Conservation (phyloP, 2,113 vertebrate species). For the Microcebus murinus region DNA sequence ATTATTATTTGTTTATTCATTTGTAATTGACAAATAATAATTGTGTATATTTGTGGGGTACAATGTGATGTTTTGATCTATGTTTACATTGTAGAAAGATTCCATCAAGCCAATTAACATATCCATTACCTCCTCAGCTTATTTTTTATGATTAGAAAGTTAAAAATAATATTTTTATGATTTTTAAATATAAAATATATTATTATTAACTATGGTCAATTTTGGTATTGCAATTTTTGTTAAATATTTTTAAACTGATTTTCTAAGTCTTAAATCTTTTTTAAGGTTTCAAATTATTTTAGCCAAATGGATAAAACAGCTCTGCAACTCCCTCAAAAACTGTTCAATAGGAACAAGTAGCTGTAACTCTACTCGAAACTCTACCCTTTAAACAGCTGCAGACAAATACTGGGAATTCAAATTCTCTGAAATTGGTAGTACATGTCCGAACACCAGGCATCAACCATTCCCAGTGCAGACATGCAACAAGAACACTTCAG, state of each 20-base stretch:
- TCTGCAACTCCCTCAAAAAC: background rate
- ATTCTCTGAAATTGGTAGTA: constrained; percentile 29
- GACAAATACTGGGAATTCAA: background rate
- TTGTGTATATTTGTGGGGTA: background rate
- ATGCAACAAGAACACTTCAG: fast-evolving
- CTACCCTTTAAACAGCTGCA: background rate
- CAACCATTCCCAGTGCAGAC: background rate
- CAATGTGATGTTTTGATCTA: background rate
- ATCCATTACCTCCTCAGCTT: background rate
- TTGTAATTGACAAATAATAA: background rate
- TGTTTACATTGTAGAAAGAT: background rate
- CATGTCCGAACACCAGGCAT: background rate
- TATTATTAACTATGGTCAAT: background rate
- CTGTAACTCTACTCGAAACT: background rate
- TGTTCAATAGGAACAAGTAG: background rate
- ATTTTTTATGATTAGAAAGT: background rate
- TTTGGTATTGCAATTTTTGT: background rate
- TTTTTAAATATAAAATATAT: background rate
- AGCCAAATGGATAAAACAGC: background rate
- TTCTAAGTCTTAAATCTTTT: background rate
- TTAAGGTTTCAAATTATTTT: background rate
- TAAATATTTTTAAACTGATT: background rate
- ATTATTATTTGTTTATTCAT: background rate
- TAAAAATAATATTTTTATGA: background rate
- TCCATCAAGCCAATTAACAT: background rate